Percentiles rank a stretch among this genome's conserved stretches.
Evolutionary conservation across 2,113 vertebrate genomes (phyloP).

Genomic region (Poicephalus meyeri): DNA sequence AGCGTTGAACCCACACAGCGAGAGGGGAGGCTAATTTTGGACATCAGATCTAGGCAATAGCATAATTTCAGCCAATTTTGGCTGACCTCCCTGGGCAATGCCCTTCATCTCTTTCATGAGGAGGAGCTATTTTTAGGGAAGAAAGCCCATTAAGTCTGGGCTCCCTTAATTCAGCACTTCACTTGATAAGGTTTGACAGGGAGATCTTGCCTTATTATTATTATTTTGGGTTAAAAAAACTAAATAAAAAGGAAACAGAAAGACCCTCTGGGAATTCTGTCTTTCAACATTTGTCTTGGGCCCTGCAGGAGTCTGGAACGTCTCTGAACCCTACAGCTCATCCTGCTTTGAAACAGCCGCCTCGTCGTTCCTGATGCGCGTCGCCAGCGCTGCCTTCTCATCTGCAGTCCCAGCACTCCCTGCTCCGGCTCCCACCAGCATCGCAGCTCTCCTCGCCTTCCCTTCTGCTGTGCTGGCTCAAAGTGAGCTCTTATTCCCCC

Average conservation of each 20-base stretch:
- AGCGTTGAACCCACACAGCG: neutral
- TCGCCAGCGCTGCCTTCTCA: neutral
- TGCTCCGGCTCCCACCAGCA: neutral
- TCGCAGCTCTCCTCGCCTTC: neutral
- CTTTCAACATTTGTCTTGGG: slow-evolving; percentile 59
- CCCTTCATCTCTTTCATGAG: slow-evolving; percentile 36
- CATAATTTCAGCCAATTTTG: slow-evolving; percentile 32
- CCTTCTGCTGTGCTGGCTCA: neutral
- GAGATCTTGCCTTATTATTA: neutral
- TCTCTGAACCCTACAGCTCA: slow-evolving; percentile 25
- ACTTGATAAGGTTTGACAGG: slow-evolving; percentile 24
- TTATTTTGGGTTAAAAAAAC: neutral
- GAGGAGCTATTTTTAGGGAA: slow-evolving; percentile 52
- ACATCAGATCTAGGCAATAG: slow-evolving; percentile 16
- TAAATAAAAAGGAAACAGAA: neutral
- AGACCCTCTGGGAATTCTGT: slow-evolving; percentile 32
- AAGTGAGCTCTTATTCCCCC: neutral
- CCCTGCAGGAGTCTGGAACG: slow-evolving; percentile 55
- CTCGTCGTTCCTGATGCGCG: neutral
- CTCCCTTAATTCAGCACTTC: slow-evolving; percentile 19
- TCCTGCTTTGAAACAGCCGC: slow-evolving; percentile 43
- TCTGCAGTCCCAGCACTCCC: slow-evolving; percentile 14
- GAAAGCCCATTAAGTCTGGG: neutral
- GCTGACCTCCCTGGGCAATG: slow-evolving; percentile 44
- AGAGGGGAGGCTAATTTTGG: slow-evolving; percentile 50